A percentile compares a stretch with the other conserved stretches of the same genome.
Evolutionary conservation across 2,888 invertebrate species (phyloP).

Genomic region (Clitarchus hookeri): DNA sequence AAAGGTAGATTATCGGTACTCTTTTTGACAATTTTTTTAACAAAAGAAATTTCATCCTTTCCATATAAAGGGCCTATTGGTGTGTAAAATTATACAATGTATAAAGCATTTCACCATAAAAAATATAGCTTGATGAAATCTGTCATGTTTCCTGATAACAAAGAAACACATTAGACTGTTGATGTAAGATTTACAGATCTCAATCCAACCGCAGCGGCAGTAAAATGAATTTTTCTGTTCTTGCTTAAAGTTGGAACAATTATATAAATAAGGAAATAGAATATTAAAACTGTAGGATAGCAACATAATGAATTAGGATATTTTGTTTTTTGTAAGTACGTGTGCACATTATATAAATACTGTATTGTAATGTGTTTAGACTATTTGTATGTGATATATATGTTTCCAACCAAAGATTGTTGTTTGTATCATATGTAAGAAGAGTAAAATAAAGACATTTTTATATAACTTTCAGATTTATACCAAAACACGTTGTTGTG

Average conservation of each 20-base stretch:
- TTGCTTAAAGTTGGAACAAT: not conserved
- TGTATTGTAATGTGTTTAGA: slow-evolving; percentile 41
- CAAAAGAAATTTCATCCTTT: not conserved
- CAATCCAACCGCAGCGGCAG: not conserved
- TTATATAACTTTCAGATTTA: slow-evolving; percentile 42
- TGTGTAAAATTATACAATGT: not conserved
- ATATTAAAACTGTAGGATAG: not conserved
- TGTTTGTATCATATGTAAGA: slow-evolving; percentile 42
- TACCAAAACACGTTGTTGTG: slow-evolving; percentile 42
- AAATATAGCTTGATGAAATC: not conserved
- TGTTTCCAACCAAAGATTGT: slow-evolving; percentile 45
- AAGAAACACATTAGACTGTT: slow-evolving; percentile 5
- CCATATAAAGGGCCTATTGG: not conserved
- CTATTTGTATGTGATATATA: slow-evolving; percentile 43
- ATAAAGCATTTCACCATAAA: not conserved
- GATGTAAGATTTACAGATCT: not conserved
- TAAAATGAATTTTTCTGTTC: not conserved
- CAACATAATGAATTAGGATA: slow-evolving; percentile 6
- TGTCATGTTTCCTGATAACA: not conserved
- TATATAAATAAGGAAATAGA: not conserved
- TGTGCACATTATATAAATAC: slow-evolving; percentile 33
- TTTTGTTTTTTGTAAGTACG: not conserved
- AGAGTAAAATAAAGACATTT: slow-evolving; percentile 37
- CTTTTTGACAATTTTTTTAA: not conserved
- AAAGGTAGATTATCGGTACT: not conserved